These are phyloP conservation scores for Poecile atricapillus DNA, from an alignment of 2,113 vertebrate genomes.

Conservation along the genomic window DNA sequence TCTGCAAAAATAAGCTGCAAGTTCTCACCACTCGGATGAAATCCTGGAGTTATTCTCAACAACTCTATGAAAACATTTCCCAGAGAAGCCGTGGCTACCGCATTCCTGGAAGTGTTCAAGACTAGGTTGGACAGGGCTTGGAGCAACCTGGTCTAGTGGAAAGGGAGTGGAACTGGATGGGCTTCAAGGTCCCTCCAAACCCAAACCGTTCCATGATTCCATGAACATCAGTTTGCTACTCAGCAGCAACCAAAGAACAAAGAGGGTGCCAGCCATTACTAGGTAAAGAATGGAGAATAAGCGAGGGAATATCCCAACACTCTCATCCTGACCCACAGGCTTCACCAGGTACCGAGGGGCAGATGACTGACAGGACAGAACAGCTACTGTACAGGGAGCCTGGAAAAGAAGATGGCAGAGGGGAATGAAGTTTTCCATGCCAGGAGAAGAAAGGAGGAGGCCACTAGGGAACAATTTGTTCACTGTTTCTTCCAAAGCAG, in stretches of 20 bases:
- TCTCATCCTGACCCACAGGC: accelerated
- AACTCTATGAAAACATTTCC: not conserved
- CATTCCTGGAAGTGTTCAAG: not conserved
- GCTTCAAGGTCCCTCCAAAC: not conserved
- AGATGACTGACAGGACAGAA: not conserved
- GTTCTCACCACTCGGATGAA: not conserved
- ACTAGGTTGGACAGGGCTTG: not conserved
- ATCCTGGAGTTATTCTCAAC: not conserved
- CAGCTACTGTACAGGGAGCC: not conserved
- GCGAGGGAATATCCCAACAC: not conserved
- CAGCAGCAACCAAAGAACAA: not conserved
- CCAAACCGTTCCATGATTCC: not conserved
- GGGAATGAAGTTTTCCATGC: not conserved
- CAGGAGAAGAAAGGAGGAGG: not conserved
- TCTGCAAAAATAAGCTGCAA: not conserved
- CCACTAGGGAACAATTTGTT: not conserved
- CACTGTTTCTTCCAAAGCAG: not conserved
- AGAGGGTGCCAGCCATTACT: not conserved
- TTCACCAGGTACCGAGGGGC: not conserved
- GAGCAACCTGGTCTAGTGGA: not conserved
- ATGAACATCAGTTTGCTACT: accelerated
- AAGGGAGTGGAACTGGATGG: not conserved
- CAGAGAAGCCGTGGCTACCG: not conserved
- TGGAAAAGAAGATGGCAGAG: not conserved
- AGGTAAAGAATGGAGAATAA: not conserved